Evolutionary conservation across 2,113 vertebrate genomes (phyloP), one percentile per base, ranked within the genome.

Genomic region (Pimephales promelas): DNA sequence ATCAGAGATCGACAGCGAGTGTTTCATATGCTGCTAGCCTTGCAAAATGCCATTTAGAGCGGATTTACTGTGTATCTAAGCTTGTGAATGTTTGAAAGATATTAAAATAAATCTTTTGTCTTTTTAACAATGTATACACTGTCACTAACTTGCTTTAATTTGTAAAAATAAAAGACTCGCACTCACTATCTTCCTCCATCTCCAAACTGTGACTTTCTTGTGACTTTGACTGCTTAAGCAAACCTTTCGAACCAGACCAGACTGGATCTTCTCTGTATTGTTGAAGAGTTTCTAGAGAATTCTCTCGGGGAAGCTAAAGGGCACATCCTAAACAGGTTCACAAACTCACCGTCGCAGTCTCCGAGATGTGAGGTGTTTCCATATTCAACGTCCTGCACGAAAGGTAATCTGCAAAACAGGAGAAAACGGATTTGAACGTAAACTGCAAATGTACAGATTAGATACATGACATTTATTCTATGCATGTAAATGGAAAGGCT

Each of bases 321-420:
- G 36, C 71, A 28, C 71, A 26, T 73, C 45, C 71, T 11, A 24
- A 45, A 49, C 71, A 49, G 43, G 52, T 40, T 77, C 77, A 56
- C 28, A 56, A 70, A 59, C 96, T 92, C 89, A 99, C 98, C 97
- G 74, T 97, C 96, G 61, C 98, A 99, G 91, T 98, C 97, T 64
- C 96, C 97, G 77, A 99, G 92, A 85, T 96, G 95, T n/a, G 96
- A 94, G 0, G 95, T 96, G 93, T 96, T 97, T 83, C 95, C 92
- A 16, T 96, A 96, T 0, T 94, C 91, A 28, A 97, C 93, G 54
- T 99, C 97, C 92, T 99, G 98, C 87, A 97, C 96, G 31, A 98
- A 98, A 40, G 93, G 84, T 80, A 91, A 91, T 90, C 98, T 99
- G 88, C 54, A 90, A 84, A 80, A n/a, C 40, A 80, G 11, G 13